A percentile compares a stretch with the other conserved stretches of the same genome.
phyloP scores from a whole-genome alignment of 1,140 invertebrate genomes.

The Cherax destructor region DNA sequence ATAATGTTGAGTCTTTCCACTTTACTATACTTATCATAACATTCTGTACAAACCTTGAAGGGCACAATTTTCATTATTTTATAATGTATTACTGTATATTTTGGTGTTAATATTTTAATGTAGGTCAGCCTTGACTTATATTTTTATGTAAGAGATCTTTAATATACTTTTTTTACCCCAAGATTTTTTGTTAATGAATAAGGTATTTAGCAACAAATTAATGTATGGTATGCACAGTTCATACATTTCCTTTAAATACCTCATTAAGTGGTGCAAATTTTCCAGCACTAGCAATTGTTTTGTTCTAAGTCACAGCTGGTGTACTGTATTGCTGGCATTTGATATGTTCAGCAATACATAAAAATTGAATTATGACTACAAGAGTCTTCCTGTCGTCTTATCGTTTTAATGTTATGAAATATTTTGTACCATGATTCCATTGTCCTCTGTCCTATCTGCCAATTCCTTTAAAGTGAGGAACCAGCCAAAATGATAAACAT shows the following conservation, averaged over 20 bases:
- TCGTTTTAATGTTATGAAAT: conserved; percentile 15
- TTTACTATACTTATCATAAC: not conserved
- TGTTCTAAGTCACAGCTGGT: not conserved
- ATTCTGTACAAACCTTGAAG: conserved; percentile 4
- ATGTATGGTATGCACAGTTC: conserved; percentile 27
- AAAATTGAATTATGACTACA: conserved; percentile 16
- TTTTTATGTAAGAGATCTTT: conserved; percentile 6
- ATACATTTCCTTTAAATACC: conserved; percentile 33
- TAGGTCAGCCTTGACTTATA: conserved; percentile 1
- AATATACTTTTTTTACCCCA: not conserved
- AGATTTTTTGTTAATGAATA: conserved; percentile 23
- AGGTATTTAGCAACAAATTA: conserved; percentile 16
- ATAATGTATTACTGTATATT: not conserved
- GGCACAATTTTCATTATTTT: conserved; percentile 8
- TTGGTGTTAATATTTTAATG: not conserved
- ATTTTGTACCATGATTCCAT: conserved; percentile 18
- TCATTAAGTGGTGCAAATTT: conserved; percentile 19
- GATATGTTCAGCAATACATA: conserved; percentile 1
- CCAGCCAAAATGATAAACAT: conserved; percentile 10
- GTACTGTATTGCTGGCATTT: not conserved
- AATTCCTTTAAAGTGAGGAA: conserved; percentile 4
- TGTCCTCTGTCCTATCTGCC: conserved; percentile 18
- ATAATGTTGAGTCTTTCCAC: not conserved
- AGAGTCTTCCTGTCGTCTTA: conserved; percentile 31
- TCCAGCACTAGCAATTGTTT: not conserved